These are phyloP conservation scores for Andricus grossulariae DNA, from an alignment of 1,140 invertebrate species.

Conservation along the genomic window DNA sequence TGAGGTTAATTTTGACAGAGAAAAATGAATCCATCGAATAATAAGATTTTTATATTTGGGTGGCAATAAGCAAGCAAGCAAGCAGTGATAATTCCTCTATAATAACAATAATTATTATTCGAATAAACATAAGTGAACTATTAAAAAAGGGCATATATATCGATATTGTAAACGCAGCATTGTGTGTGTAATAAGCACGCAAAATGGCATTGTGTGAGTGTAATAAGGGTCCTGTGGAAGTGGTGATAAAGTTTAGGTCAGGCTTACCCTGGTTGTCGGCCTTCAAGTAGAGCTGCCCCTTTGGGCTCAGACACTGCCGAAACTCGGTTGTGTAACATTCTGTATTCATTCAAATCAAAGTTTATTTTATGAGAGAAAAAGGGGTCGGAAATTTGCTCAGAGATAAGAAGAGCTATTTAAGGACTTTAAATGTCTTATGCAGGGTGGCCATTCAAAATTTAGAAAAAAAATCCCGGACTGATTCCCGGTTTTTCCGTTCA, in stretches of 20 bases:
- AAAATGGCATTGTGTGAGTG: slow-evolving; percentile 57
- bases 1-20: slow-evolving; percentile 11
- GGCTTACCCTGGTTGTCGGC: slow-evolving; percentile 87
- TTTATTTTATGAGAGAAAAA: slow-evolving; percentile 53
- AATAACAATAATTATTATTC: slow-evolving; percentile 15
- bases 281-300: slow-evolving; percentile 87
- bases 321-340: slow-evolving; percentile 79
- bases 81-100: slow-evolving; percentile 61
- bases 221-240: slow-evolving; percentile 69
- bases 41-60: slow-evolving; percentile 48
- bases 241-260: slow-evolving; percentile 72
- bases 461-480: too few relatives aligned
- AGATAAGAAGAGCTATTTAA: too few relatives aligned
- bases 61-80: slow-evolving; percentile 68
- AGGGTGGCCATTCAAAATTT: too few relatives aligned
- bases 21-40: slow-evolving; percentile 25
- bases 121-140: neutral
- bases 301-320: slow-evolving; percentile 82
- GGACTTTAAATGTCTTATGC: too few relatives aligned
- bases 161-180: neutral
- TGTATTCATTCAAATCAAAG: slow-evolving; percentile 76
- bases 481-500: too few relatives aligned
- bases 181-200: slow-evolving; percentile 31
- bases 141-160: slow-evolving; percentile 7
- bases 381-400: neutral